A percentile compares a stretch with the other conserved stretches of the same genome.
These are phyloP conservation scores for Apantesis nais DNA, from an alignment of 2,888 invertebrate genomes.

Conservation along the genomic window DNA sequence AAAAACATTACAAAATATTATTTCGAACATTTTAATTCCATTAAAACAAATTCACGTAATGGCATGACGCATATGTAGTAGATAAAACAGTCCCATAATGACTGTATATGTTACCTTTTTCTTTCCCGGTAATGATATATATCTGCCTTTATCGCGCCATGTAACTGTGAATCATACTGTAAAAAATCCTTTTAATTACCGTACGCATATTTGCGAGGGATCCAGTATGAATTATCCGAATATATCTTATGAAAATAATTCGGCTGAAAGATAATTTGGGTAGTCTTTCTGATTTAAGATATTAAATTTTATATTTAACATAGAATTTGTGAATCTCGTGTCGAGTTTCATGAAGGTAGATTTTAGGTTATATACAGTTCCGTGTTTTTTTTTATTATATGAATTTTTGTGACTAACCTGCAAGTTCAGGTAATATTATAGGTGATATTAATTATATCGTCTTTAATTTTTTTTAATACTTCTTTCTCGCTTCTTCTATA, in stretches of 20 bases:
- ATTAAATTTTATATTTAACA: slow-evolving; percentile 1
- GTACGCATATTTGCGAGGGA: slow-evolving; percentile 38
- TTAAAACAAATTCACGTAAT: slow-evolving; percentile 42
- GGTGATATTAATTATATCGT: too few species aligned
- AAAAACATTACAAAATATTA: not conserved
- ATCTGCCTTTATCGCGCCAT: slow-evolving; percentile 52
- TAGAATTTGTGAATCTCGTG: not conserved
- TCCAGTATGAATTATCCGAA: slow-evolving; percentile 37
- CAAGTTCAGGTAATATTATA: too few species aligned
- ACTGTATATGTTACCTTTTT: slow-evolving; percentile 47
- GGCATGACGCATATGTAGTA: slow-evolving; percentile 37
- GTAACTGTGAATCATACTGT: slow-evolving; percentile 47
- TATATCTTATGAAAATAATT: slow-evolving; percentile 32
- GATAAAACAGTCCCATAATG: slow-evolving; percentile 47
- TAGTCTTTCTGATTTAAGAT: not conserved
- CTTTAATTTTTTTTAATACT: too few species aligned
- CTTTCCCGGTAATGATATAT: slow-evolving; percentile 51
- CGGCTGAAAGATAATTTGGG: slow-evolving; percentile 8
- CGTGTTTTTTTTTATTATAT: not conserved
- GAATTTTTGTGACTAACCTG: not conserved
- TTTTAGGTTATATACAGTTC: not conserved
- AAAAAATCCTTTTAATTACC: slow-evolving; percentile 50
- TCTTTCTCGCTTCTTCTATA: not conserved
- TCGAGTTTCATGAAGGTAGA: not conserved
- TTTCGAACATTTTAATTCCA: slow-evolving; percentile 31